A percentile compares a stretch with the other conserved stretches of the same genome.
phyloP scores from a whole-genome alignment of 2,113 vertebrate species.

The Callionymus lyra region DNA sequence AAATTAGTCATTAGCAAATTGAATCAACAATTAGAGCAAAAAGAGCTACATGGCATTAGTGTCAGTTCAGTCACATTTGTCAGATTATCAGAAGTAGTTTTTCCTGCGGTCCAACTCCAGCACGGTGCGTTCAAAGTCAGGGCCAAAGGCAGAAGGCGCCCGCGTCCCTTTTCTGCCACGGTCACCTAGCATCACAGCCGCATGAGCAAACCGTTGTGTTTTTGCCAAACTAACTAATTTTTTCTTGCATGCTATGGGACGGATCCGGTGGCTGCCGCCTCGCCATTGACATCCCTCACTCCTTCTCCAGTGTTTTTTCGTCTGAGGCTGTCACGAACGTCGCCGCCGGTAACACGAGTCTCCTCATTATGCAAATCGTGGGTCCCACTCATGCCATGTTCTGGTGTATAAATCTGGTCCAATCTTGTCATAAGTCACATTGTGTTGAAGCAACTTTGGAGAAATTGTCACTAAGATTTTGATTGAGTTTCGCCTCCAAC shows the following conservation, averaged over 20 bases:
- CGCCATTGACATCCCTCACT: constrained; percentile 75
- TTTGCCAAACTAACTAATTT: constrained; percentile 64
- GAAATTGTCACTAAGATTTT: constrained; percentile 91
- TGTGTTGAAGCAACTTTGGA: constrained; percentile 88
- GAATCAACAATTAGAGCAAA: constrained; percentile 78
- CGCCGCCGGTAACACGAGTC: constrained; percentile 82
- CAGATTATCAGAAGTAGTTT: constrained; percentile 57
- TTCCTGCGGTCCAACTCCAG: constrained; percentile 42
- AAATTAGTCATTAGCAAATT: constrained; percentile 81
- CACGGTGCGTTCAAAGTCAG: constrained; percentile 44
- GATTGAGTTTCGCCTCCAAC: constrained; percentile 71
- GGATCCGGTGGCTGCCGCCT: constrained; percentile 69
- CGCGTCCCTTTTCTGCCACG: constrained; percentile 31
- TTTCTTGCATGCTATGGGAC: constrained; percentile 64
- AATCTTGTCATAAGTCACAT: constrained; percentile 93
- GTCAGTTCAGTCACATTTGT: constrained; percentile 69
- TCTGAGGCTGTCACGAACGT: constrained; percentile 81
- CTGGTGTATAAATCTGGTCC: constrained; percentile 89
- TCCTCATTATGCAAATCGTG: constrained; percentile 91
- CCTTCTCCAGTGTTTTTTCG: constrained; percentile 68
- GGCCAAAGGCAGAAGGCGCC: constrained; percentile 47
- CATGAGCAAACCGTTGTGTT: constrained; percentile 29
- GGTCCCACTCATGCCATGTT: constrained; percentile 83
- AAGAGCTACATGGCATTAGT: constrained; percentile 77
- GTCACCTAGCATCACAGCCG: constrained; percentile 59